Evolutionary conservation across 2,113 vertebrate genomes (phyloP).

Genomic region (Herpailurus yagouaroundi): DNA sequence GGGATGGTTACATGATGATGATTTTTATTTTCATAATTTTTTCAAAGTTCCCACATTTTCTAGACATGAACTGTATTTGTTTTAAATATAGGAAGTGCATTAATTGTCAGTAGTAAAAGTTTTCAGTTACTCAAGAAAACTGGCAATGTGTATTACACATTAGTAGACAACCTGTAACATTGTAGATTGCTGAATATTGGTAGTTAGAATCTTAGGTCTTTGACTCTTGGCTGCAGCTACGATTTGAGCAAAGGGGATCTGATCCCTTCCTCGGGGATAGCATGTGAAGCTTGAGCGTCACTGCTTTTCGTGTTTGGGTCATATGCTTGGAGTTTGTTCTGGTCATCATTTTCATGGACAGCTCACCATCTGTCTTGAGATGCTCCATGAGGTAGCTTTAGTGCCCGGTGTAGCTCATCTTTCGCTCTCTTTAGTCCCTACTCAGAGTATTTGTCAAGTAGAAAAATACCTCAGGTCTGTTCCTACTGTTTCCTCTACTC

Average conservation of each 20-base stretch:
- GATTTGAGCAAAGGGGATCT: background rate
- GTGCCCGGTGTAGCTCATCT: background rate
- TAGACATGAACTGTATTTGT: background rate
- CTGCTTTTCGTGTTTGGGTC: background rate
- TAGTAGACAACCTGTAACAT: background rate
- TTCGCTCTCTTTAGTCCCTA: background rate
- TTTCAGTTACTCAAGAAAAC: background rate
- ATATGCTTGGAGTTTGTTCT: background rate
- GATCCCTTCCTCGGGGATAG: background rate
- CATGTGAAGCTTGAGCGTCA: background rate
- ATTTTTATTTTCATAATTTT: background rate
- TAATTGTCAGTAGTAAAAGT: background rate
- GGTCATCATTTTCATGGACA: background rate
- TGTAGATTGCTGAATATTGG: background rate
- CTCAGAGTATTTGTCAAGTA: background rate
- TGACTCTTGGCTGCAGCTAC: background rate
- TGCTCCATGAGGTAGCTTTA: background rate
- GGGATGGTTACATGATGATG: background rate
- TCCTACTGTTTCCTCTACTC: background rate
- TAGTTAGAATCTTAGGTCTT: background rate
- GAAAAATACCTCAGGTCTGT: background rate
- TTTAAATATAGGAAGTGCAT: background rate
- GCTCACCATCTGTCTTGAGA: background rate
- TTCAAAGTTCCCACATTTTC: background rate
- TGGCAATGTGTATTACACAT: background rate